These are phyloP conservation scores for Phengaris arion DNA, from an alignment of 2,888 invertebrate genomes.

Conservation along the genomic window DNA sequence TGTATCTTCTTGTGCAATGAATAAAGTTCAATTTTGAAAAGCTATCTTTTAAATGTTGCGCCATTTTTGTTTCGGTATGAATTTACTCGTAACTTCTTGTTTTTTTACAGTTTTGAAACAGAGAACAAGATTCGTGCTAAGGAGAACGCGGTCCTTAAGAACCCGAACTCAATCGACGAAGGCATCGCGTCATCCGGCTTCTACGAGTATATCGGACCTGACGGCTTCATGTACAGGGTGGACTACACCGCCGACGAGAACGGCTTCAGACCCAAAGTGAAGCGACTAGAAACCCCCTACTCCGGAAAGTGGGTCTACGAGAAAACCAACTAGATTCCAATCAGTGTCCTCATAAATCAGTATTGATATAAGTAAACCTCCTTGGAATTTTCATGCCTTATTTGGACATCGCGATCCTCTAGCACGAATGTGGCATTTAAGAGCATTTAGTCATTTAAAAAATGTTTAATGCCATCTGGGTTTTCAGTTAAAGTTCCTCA, in stretches of 20 bases:
- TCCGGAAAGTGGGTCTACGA: conserved; percentile 74
- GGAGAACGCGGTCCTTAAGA: conserved; percentile 73
- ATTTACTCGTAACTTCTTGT: not conserved
- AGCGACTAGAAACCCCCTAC: conserved; percentile 70
- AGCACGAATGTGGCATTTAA: conserved; percentile 64
- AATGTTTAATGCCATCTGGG: conserved; percentile 25
- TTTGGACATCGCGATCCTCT: conserved; percentile 48
- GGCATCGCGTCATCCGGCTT: conserved; percentile 74
- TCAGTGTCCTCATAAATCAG: conserved; percentile 58
- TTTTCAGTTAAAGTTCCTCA: conserved; percentile 39
- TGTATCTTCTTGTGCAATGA: no score
- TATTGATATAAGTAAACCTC: conserved; percentile 61
- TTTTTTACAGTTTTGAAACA: conserved; percentile 69
- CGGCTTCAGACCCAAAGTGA: conserved; percentile 71
- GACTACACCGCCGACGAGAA: conserved; percentile 77
- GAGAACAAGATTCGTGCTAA: conserved; percentile 77
- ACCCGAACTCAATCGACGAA: conserved; percentile 71
- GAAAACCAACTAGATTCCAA: conserved; percentile 61
- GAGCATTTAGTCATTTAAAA: conserved; percentile 39
- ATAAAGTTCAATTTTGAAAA: no score
- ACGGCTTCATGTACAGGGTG: conserved; percentile 75
- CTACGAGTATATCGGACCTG: conserved; percentile 77
- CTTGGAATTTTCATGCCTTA: conserved; percentile 37
- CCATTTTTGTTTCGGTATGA: no score
- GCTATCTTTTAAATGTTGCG: no score